These are phyloP conservation scores for Bugulina stolonifera DNA, from an alignment of 2,888 invertebrate genomes.

Conservation along the genomic window DNA sequence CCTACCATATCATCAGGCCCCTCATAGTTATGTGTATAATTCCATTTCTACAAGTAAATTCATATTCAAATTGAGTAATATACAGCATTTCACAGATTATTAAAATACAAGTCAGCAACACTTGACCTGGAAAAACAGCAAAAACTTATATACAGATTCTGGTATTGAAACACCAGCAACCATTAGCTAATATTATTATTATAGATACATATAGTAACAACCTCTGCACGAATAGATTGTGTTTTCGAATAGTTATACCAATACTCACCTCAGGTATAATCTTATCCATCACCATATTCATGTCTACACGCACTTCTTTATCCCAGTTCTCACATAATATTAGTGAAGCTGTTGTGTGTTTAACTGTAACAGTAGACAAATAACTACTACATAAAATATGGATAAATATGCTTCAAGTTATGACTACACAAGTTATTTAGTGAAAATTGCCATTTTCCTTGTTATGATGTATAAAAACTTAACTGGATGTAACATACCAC, in stretches of 20 bases:
- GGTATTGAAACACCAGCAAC: too few relatives aligned
- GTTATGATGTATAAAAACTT: neutral
- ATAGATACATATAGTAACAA: too few relatives aligned
- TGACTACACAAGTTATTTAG: neutral
- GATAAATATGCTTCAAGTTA: neutral
- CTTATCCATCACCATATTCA: conserved; percentile 99
- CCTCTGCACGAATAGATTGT: too few relatives aligned
- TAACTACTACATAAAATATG: conserved; percentile 28
- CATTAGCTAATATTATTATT: too few relatives aligned
- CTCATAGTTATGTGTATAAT: conserved; percentile 93
- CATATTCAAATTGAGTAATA: too few relatives aligned
- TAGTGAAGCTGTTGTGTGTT: conserved; percentile 95
- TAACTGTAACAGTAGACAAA: conserved; percentile 72
- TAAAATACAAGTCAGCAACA: too few relatives aligned
- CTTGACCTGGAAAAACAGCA: too few relatives aligned
- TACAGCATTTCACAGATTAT: too few relatives aligned
- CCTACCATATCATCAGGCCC: conserved; percentile 95
- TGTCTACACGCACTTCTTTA: conserved; percentile 79
- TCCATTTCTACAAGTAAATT: conserved; percentile 63
- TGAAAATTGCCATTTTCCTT: too few relatives aligned
- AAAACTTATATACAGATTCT: too few relatives aligned
- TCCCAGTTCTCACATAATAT: conserved; percentile 78
- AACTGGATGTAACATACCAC: too few relatives aligned
- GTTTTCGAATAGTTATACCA: too few relatives aligned
- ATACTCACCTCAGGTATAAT: conserved; percentile 85